Conservation (phyloP, 1,140 invertebrate species). For the Dicyema japonicum region DNA sequence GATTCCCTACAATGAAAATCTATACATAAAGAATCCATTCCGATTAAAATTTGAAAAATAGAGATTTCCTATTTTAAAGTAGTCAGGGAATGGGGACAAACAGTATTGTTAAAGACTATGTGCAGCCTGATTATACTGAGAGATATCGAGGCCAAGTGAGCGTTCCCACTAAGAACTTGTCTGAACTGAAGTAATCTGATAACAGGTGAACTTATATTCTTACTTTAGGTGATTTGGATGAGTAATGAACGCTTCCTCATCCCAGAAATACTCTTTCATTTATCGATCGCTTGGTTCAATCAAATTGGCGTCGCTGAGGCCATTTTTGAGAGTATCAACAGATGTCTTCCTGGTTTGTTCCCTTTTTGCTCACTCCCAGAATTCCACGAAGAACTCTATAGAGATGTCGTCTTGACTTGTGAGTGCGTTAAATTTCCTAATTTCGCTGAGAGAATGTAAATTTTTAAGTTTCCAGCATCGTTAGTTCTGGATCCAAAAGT, state of each 20-base stretch:
- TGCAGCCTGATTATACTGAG: constrained; percentile 65
- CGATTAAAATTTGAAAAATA: too few species aligned
- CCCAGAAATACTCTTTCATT: constrained; percentile 69
- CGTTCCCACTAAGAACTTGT: neutral
- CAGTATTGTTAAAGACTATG: constrained; percentile 48
- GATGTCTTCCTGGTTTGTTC: constrained; percentile 5
- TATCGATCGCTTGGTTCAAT: constrained; percentile 62
- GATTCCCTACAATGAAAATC: too few species aligned
- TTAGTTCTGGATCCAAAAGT: too few species aligned
- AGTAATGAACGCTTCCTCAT: constrained; percentile 52
- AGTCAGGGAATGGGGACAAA: too few species aligned
- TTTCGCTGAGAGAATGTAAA: too few species aligned
- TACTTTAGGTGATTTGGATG: constrained; percentile 37
- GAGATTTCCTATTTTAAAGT: constrained; percentile 12
- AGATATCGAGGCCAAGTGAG: constrained; percentile 40
- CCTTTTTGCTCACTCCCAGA: constrained; percentile 15
- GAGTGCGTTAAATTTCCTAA: too few species aligned
- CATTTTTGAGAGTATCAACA: constrained; percentile 26
- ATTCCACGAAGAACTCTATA: constrained; percentile 40
- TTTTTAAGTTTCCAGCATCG: too few species aligned
- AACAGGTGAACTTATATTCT: too few species aligned
- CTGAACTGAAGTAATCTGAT: too few species aligned
- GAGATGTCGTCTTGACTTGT: constrained; percentile 63
- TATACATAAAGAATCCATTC: too few species aligned
- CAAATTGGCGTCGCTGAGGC: constrained; percentile 74